Evolutionary conservation across 2,113 vertebrate species (phyloP), one percentile per base, ranked within the genome.

Genomic region (Pelvicachromis taeniatus): DNA sequence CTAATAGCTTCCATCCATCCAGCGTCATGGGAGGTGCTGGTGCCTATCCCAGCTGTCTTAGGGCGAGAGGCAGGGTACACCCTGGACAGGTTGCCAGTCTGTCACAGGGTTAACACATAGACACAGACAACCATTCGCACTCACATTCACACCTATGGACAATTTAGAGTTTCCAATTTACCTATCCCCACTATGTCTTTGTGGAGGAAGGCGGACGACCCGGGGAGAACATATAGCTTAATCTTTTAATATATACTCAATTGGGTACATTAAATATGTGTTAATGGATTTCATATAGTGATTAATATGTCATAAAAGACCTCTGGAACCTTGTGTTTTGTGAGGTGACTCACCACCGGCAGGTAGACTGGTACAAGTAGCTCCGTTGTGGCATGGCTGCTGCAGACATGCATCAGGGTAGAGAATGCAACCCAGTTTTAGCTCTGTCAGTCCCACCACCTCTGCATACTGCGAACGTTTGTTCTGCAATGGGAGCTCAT

Each of bases 401-500:
- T 95, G 95, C 84, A 96, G 95, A 1, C 99, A 99, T 3, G 97
- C 96, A 0, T 99, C 98, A 0, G 98, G 98, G 89, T 98, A 98
- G 2, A 99, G 97, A 31, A 99, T 95, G 2, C 99, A 99, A 90
- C 99, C 99, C 21, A 99, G 96, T 90, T 97, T 98, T 70, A 99
- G 87, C 52, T 99, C 97, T 0, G 97, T 97, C 92, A 99, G 96
- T n/a, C 97, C 98, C 56, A 98, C 97, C 89, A 99, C 98, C 90
- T 99, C 98, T 0, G 97, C 98, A 2, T 97, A 97, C 87, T 94
- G 97, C 40, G 97, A 98, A 80, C 97, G 97, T 84, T 99, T 99
- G 96, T 99, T 99, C 65, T 99, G 98, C 50, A 99, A 97, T 0
- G 98, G 98, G 91, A 99, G 95, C 81, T 99, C 98, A 0, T 97